Percentiles rank a stretch among this genome's conserved stretches.
These are phyloP conservation scores for Nephotettix cincticeps DNA, from an alignment of 1,140 invertebrate genomes.

Conservation along the genomic window DNA sequence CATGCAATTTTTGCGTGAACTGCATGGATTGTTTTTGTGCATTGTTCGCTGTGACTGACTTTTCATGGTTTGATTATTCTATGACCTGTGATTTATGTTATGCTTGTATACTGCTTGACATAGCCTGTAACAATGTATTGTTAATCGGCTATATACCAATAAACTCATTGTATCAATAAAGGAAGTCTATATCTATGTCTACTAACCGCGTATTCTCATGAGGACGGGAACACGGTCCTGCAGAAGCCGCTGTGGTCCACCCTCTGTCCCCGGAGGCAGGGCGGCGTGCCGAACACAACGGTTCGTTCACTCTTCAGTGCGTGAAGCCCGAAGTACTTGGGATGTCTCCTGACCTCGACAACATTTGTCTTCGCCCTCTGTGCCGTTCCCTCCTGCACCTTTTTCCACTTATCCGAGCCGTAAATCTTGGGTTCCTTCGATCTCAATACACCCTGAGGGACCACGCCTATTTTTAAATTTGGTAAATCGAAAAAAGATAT, in stretches of 20 bases:
- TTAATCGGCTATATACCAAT: too few relatives aligned
- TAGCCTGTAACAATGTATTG: too few relatives aligned
- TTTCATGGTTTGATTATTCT: too few relatives aligned
- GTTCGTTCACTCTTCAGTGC: background rate
- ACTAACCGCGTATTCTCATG: too few relatives aligned
- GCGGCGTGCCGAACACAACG: background rate
- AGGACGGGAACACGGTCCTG: background rate
- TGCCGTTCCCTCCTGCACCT: background rate
- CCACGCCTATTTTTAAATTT: background rate
- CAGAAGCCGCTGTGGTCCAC: background rate
- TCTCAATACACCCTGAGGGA: background rate
- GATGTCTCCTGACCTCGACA: background rate
- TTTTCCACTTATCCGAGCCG: conserved; percentile 3
- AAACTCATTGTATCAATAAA: too few relatives aligned
- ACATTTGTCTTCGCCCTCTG: background rate
- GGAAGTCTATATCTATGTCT: too few relatives aligned
- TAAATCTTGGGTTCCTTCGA: background rate
- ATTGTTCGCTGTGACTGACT: too few relatives aligned
- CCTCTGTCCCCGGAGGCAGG: background rate
- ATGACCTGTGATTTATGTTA: too few relatives aligned
- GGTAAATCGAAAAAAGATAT: background rate
- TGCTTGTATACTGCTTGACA: too few relatives aligned
- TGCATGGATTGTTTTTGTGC: too few relatives aligned
- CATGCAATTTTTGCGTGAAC: too few relatives aligned
- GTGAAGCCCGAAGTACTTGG: background rate